A percentile compares a stretch with the other conserved stretches of the same genome.
Conservation (phyloP, 2,113 vertebrate species). For the Dipodomys ordii region DNA sequence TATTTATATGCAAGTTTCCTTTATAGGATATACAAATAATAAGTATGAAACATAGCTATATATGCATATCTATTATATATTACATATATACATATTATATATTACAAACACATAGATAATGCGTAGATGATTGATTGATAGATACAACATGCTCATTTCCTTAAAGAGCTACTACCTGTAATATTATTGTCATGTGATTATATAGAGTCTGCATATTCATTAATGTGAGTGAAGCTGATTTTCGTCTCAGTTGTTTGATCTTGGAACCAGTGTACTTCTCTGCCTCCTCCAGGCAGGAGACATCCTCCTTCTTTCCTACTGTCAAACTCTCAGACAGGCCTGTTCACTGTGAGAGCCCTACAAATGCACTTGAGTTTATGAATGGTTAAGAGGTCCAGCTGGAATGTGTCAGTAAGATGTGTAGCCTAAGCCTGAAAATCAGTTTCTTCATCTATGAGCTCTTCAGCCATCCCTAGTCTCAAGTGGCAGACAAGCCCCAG, state of each 20-base stretch:
- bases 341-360: background rate
- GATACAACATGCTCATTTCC: background rate
- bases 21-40: background rate
- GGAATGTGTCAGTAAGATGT: background rate
- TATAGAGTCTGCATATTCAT: background rate
- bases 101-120: background rate
- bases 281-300: background rate
- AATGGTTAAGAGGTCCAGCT: background rate
- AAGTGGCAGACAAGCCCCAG: slow-evolving; percentile 63
- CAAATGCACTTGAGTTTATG: background rate
- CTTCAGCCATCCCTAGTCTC: slow-evolving; percentile 50
- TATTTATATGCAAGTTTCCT: background rate
- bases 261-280: background rate
- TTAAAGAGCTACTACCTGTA: background rate
- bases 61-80: background rate
- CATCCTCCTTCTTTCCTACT: background rate
- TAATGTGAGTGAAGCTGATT: background rate
- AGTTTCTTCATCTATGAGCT: slow-evolving; percentile 30
- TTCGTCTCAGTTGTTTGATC: background rate
- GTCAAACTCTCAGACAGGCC: background rate
- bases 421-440: background rate
- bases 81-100: background rate
- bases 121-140: background rate
- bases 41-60: background rate
- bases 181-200: background rate